Percentiles rank a stretch among this genome's conserved stretches.
Conservation (phyloP, 2,888 invertebrate genomes). For the Amblyjoppa fuscipennis region DNA sequence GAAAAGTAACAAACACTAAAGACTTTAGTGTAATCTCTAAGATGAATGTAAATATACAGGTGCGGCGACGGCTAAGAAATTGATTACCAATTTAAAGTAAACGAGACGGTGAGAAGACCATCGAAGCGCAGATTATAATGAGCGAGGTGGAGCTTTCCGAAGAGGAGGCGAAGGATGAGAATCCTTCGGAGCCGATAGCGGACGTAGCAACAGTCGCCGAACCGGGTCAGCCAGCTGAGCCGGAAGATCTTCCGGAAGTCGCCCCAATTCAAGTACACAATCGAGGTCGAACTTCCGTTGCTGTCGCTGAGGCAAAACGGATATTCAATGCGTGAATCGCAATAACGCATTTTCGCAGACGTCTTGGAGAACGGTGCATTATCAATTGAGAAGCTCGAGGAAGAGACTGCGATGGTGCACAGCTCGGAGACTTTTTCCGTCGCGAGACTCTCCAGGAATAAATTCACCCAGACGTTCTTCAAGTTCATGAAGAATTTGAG, state of each 20-base stretch:
- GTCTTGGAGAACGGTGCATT: slow-evolving; percentile 50
- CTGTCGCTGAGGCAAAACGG: background rate
- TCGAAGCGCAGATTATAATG: slow-evolving; percentile 10
- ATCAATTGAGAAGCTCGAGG: slow-evolving; percentile 55
- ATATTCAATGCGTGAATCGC: slow-evolving; percentile 30
- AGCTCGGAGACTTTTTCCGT: slow-evolving; percentile 22
- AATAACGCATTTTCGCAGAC: slow-evolving; percentile 57
- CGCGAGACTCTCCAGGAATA: slow-evolving; percentile 35
- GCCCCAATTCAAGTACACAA: slow-evolving; percentile 46
- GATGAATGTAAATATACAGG: background rate
- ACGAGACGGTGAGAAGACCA: background rate
- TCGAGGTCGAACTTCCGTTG: background rate
- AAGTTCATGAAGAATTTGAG: slow-evolving; percentile 72
- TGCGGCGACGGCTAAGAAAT: background rate
- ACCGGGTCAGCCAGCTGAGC: slow-evolving; percentile 69
- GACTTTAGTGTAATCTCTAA: background rate
- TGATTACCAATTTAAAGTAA: background rate
- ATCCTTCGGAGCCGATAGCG: slow-evolving; percentile 70
- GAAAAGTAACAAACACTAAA: slow-evolving; percentile 4
- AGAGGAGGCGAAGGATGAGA: slow-evolving; percentile 52
- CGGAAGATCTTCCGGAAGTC: slow-evolving; percentile 54
- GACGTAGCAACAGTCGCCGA: slow-evolving; percentile 67
- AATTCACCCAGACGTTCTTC: slow-evolving; percentile 72
- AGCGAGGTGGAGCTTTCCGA: background rate
- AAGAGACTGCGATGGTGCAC: slow-evolving; percentile 59